A percentile compares a stretch with the other conserved stretches of the same genome.
phyloP scores from a whole-genome alignment of 2,797 vertebrate genomes.

The Hirundo rustica region DNA sequence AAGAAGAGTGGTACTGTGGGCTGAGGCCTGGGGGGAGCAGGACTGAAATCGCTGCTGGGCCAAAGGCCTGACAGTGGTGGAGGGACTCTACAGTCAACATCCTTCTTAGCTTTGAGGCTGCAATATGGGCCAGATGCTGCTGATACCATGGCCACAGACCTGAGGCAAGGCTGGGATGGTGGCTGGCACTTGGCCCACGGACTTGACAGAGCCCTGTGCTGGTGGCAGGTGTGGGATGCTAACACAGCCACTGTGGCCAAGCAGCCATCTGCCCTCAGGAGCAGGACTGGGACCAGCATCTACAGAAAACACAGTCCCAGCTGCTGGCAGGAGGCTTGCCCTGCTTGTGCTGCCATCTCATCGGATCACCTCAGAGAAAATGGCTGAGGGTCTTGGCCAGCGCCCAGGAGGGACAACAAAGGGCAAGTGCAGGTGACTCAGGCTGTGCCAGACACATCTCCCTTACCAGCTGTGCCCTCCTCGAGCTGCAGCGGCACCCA shows the following conservation, averaged over 20 bases:
- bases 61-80: neutral
- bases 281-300: neutral
- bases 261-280: neutral
- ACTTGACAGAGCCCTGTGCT: no score
- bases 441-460: fast-evolving
- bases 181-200: fast-evolving
- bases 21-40: neutral
- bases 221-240: fast-evolving
- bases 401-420: neutral
- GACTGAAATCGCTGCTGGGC: fast-evolving
- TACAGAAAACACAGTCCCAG: neutral
- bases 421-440: fast-evolving
- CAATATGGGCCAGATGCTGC: neutral
- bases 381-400: neutral
- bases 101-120: neutral
- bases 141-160: fast-evolving
- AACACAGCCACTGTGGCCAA: neutral
- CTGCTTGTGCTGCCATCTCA: fast-evolving
- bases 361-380: neutral
- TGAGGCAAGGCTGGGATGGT: fast-evolving
- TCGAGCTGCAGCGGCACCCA: fast-evolving
- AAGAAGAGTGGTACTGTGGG: neutral
- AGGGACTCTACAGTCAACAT: neutral
- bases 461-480: fast-evolving
- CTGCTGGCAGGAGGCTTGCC: neutral